Evolutionary conservation across 2,888 invertebrate genomes (phyloP), one percentile per base, ranked within the genome.

Genomic region (Tetragonula carbonaria): DNA sequence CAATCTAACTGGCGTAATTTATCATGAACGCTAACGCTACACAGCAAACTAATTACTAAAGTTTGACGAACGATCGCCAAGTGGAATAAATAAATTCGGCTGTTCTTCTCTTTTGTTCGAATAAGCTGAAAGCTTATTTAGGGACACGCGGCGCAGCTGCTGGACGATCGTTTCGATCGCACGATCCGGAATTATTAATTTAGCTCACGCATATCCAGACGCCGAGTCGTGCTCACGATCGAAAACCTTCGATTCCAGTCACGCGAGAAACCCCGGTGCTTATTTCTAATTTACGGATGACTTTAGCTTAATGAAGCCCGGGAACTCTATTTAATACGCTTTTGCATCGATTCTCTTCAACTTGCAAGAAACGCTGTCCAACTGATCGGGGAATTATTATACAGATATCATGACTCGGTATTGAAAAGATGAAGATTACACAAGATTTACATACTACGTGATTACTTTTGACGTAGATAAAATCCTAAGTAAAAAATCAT

Each of bases 111-210:
- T 71, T 83, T 77, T 74, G 72, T 81, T 74, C 74, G 71, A 2
- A 51, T 45, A 55, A 65, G 62, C 23, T 62, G 18, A 71, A 84
- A 80, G 28, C 73, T 88, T 86, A 86, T 86, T 84, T 78, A 75
- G 81, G 77, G 71, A 74, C 33, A 14, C 67, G 65, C 28, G 55
- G 74, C 76, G 78, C 84, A 84, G 83, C 85, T 88, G 88, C 72
- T 13, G 65, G 67, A 57, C 66, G 73, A 88, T 86, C 78, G 84
- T 62, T 74, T 51, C 73, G 63, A 82, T 86, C 78, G 76, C 74
- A 45, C 85, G 73, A 82, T 84, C 84, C 53, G 67, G 80, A 78
- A 85, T 89, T 86, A 89, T 89, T 88, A 83, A 85, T 86, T 86
- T 86, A 68, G 55, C 83, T 87, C 86, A 86, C 89, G 89, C 88